Conservation (phyloP, 2,888 invertebrate species). For the Oxycera nigricornis region DNA sequence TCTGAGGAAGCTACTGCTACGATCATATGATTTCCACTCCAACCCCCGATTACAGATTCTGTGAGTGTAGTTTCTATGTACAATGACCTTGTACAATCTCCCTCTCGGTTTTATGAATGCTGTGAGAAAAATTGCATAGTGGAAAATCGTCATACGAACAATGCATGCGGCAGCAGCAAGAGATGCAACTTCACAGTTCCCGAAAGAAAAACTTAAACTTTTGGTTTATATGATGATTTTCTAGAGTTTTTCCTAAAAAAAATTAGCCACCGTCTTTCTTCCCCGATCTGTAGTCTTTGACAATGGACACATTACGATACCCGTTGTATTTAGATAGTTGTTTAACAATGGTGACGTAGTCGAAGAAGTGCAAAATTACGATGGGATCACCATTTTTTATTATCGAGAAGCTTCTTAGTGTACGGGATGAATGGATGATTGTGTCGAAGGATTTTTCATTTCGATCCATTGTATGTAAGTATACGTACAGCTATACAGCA, state of each 20-base stretch:
- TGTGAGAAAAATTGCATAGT: conserved; percentile 32
- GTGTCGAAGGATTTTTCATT: conserved; percentile 32
- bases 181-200: conserved; percentile 3
- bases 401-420: conserved; percentile 24
- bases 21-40: neutral
- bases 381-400: conserved; percentile 37
- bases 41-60: neutral
- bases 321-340: conserved; percentile 28
- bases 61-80: neutral
- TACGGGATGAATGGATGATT: conserved; percentile 7
- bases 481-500: no score
- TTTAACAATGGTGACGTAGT: conserved; percentile 23
- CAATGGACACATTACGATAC: conserved; percentile 16
- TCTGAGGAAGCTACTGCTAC: neutral
- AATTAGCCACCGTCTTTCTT: no score
- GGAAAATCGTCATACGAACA: conserved; percentile 8
- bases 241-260: no score
- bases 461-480: conserved; percentile 16
- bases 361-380: conserved; percentile 30
- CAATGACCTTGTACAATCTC: conserved; percentile 36
- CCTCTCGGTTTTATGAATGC: conserved; percentile 24
- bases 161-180: conserved; percentile 15
- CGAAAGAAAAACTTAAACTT: neutral
- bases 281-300: neutral
- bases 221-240: neutral